phyloP scores from a whole-genome alignment of 2,888 invertebrate species.

The Agonopterix subpropinquella region DNA sequence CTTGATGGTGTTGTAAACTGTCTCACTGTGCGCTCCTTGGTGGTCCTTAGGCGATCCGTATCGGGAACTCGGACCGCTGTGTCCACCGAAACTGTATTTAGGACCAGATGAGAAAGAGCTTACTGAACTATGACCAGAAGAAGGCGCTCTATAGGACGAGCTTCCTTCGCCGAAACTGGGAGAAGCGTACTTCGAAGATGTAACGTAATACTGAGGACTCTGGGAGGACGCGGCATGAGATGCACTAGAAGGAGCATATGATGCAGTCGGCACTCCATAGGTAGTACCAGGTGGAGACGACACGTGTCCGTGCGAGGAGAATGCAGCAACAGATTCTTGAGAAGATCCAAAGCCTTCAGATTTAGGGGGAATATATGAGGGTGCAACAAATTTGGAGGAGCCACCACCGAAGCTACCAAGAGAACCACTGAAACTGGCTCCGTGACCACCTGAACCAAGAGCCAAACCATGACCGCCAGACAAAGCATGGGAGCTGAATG shows the following conservation, averaged over 20 bases:
- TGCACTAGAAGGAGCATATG: constrained; percentile 33
- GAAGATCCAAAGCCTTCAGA: constrained; percentile 40
- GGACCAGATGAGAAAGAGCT: constrained; percentile 49
- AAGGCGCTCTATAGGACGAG: constrained; percentile 47
- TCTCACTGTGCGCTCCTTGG: constrained; percentile 60
- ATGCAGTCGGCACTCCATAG: constrained; percentile 45
- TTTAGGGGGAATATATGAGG: constrained; percentile 45
- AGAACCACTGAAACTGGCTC: constrained; percentile 39
- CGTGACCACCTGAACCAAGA: constrained; percentile 36
- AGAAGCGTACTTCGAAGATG: constrained; percentile 41
- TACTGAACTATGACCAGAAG: constrained; percentile 37
- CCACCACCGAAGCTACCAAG: constrained; percentile 41
- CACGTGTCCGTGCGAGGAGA: constrained; percentile 46
- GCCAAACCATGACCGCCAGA: constrained; percentile 28
- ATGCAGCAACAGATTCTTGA: constrained; percentile 43
- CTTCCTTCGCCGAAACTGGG: constrained; percentile 45
- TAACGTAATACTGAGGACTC: constrained; percentile 49
- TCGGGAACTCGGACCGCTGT: constrained; percentile 33
- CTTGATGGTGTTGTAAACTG: constrained; percentile 66
- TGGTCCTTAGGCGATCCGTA: constrained; percentile 48
- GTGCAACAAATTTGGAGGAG: constrained; percentile 44
- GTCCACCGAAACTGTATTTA: constrained; percentile 50
- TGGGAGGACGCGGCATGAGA: constrained; percentile 47
- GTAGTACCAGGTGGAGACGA: constrained; percentile 48
- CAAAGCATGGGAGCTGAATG: constrained; percentile 32